Evolutionary conservation across 2,888 invertebrate species (phyloP).

Genomic region (Drosophila nigritarsus): DNA sequence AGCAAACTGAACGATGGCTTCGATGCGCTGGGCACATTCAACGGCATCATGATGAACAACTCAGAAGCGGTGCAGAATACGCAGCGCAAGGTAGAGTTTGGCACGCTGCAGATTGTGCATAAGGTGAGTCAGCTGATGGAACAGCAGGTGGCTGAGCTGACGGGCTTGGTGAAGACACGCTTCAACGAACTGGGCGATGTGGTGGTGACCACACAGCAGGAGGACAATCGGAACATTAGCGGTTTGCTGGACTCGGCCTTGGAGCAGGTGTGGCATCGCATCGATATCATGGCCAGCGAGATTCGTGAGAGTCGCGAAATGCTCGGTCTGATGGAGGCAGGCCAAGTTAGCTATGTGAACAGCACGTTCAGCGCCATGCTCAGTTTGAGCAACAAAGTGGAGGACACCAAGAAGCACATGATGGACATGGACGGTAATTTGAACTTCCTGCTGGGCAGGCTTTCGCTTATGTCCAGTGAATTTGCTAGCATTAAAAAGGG

Average conservation of each 20-base stretch:
- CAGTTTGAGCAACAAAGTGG: constrained; percentile 92
- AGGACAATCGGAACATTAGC: constrained; percentile 90
- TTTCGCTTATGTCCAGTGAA: constrained; percentile 93
- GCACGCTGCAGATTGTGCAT: constrained; percentile 91
- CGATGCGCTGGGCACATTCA: constrained; percentile 88
- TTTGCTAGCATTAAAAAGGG: constrained; percentile 93
- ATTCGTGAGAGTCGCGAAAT: constrained; percentile 91
- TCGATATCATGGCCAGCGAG: constrained; percentile 94
- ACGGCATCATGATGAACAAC: constrained; percentile 92
- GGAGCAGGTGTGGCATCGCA: constrained; percentile 95
- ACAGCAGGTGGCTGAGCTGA: constrained; percentile 88
- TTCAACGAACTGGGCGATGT: constrained; percentile 90
- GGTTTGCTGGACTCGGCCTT: constrained; percentile 92
- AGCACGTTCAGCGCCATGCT: constrained; percentile 91
- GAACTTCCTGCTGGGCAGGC: constrained; percentile 91
- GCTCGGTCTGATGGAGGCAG: constrained; percentile 90
- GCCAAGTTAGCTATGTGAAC: constrained; percentile 92
- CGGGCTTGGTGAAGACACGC: constrained; percentile 88
- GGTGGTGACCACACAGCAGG: constrained; percentile 90
- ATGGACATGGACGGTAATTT: constrained; percentile 92
- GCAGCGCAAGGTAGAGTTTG: constrained; percentile 93
- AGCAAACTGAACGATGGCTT: constrained; percentile 87
- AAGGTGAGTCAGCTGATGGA: constrained; percentile 90
- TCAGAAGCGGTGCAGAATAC: constrained; percentile 94
- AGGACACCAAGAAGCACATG: constrained; percentile 91